Evolutionary conservation across 2,113 vertebrate species (phyloP).

Genomic region (Chlamydotis undulata): DNA sequence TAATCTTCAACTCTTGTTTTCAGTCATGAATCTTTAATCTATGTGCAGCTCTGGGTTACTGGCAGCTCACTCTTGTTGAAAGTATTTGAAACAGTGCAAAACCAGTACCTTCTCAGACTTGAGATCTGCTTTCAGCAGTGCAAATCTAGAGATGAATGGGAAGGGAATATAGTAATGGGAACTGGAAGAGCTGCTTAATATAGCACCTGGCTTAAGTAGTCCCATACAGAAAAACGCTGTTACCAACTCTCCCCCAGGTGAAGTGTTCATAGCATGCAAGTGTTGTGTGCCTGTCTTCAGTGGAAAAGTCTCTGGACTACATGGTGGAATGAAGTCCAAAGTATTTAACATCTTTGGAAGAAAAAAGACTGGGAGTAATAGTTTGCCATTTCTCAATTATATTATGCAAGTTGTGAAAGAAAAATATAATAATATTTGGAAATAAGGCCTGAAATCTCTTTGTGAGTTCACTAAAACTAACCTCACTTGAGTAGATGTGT

Average conservation of each 20-base stretch:
- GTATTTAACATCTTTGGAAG: neutral
- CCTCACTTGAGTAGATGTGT: neutral
- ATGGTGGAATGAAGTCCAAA: neutral
- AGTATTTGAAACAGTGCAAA: neutral
- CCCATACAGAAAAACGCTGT: fast-evolving
- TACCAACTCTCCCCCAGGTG: neutral
- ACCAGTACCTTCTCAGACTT: neutral
- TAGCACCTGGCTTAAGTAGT: neutral
- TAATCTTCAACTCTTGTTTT: neutral
- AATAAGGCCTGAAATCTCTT: neutral
- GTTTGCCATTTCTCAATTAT: neutral
- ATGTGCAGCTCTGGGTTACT: neutral
- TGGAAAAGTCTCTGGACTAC: neutral
- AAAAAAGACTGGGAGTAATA: neutral
- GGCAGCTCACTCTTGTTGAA: neutral
- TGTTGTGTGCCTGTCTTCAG: neutral
- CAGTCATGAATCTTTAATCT: neutral
- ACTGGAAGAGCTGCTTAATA: neutral
- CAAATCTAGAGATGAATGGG: neutral
- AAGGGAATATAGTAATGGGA: neutral
- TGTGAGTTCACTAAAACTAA: neutral
- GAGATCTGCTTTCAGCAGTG: neutral
- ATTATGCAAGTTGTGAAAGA: neutral
- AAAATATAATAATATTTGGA: neutral
- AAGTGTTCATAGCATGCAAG: neutral